Evolutionary conservation across 2,888 invertebrate species (phyloP).

Genomic region (Nemapogon koenigi): DNA sequence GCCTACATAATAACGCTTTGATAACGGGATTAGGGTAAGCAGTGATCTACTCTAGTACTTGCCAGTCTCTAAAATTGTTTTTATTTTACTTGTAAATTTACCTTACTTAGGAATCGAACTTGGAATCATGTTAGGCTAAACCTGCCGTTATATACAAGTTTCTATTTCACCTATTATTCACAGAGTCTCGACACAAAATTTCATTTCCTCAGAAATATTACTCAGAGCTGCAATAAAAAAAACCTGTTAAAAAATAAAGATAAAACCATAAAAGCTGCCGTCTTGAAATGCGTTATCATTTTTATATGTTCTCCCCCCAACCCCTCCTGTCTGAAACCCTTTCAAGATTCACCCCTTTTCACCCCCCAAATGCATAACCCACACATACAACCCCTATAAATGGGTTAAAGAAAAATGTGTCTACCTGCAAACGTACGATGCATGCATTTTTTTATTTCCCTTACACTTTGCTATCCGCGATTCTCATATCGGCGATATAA

Average conservation of each 20-base stretch:
- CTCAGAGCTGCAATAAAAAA: constrained; percentile 40
- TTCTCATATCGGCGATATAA: constrained; percentile 65
- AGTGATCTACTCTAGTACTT: background rate
- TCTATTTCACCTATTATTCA: constrained; percentile 14
- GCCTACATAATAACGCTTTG: no score
- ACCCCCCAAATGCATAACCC: constrained; percentile 39
- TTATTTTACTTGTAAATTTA: no score
- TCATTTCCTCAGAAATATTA: constrained; percentile 21
- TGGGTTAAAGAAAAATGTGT: constrained; percentile 66
- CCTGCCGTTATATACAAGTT: no score
- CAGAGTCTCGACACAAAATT: constrained; percentile 19
- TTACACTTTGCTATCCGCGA: constrained; percentile 62
- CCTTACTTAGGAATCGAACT: background rate
- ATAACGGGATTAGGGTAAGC: no score
- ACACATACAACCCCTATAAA: constrained; percentile 47
- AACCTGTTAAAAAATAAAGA: constrained; percentile 59
- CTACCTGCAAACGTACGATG: constrained; percentile 65
- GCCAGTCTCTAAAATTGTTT: background rate
- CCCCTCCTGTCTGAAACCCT: constrained; percentile 34
- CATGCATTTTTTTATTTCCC: constrained; percentile 56
- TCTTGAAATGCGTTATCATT: constrained; percentile 66
- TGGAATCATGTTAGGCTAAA: constrained; percentile 2
- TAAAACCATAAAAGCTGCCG: constrained; percentile 63
- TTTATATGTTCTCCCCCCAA: constrained; percentile 41
- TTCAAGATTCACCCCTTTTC: constrained; percentile 27